phyloP scores from a whole-genome alignment of 2,113 vertebrate species.

The Bothrops jararaca region DNA sequence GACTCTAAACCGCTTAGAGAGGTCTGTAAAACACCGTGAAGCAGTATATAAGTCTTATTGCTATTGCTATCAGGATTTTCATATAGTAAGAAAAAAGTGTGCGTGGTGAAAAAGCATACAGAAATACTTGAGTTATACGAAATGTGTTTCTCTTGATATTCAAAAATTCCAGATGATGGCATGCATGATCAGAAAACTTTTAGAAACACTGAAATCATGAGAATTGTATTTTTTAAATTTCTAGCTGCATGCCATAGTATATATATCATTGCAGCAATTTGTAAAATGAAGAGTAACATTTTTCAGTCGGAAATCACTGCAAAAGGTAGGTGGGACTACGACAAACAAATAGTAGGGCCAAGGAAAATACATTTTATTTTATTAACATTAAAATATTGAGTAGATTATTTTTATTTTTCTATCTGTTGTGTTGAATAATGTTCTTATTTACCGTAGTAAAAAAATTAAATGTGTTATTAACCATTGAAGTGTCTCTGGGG shows the following conservation, averaged over 20 bases:
- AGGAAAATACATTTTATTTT: not conserved
- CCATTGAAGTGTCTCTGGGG: not conserved
- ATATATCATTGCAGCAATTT: not conserved
- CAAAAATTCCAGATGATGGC: not conserved
- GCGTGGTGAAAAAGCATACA: not conserved
- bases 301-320: not conserved
- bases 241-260: not conserved
- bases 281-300: not conserved
- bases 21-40: too few species aligned
- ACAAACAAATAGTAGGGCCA: not conserved
- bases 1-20: too few species aligned
- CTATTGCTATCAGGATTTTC: not conserved
- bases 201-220: not conserved
- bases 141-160: not conserved
- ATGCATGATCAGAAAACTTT: not conserved
- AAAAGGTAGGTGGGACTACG: not conserved
- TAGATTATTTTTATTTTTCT: not conserved
- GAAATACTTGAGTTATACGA: not conserved
- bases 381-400: not conserved
- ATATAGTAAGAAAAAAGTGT: not conserved
- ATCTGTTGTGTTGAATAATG: not conserved
- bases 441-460: not conserved
- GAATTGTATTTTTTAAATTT: not conserved
- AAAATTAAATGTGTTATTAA: not conserved
- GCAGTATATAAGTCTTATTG: too few species aligned